These are phyloP conservation scores for Aldabrachelys gigantea DNA, from an alignment of 2,113 vertebrate genomes.

Conservation along the genomic window DNA sequence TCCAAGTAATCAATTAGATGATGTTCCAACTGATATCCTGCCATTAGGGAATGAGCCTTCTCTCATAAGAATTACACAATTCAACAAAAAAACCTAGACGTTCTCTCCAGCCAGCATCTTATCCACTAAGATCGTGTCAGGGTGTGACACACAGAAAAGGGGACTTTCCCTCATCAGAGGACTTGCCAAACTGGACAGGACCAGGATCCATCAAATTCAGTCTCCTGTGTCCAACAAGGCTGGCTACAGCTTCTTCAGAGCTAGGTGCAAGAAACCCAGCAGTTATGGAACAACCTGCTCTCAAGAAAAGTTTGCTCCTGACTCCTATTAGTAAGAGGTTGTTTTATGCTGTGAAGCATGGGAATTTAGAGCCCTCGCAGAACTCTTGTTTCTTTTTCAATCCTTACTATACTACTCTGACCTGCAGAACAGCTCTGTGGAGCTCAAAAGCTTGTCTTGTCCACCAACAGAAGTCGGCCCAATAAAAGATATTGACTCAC, in stretches of 20 bases:
- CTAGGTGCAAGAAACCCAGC: neutral
- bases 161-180: neutral
- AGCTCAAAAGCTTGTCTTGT: neutral
- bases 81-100: neutral
- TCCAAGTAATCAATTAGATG: slow-evolving; percentile 46
- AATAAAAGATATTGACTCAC: neutral
- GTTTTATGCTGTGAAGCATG: neutral
- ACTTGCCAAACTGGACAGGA: neutral
- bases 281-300: neutral
- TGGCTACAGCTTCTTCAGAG: neutral
- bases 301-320: neutral
- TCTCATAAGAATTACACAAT: fast-evolving
- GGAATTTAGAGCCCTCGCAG: neutral
- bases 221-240: neutral
- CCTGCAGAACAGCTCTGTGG: neutral
- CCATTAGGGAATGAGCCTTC: fast-evolving
- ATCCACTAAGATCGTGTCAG: fast-evolving
- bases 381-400: neutral
- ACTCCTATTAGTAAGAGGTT: neutral
- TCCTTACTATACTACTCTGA: neutral
- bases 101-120: neutral
- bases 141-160: neutral
- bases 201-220: neutral
- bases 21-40: slow-evolving; percentile 28
- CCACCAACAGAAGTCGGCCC: neutral